Evolutionary conservation across 2,888 invertebrate genomes (phyloP), one percentile per base, ranked within the genome.

Genomic region (Lasioglossum zephyrum): DNA sequence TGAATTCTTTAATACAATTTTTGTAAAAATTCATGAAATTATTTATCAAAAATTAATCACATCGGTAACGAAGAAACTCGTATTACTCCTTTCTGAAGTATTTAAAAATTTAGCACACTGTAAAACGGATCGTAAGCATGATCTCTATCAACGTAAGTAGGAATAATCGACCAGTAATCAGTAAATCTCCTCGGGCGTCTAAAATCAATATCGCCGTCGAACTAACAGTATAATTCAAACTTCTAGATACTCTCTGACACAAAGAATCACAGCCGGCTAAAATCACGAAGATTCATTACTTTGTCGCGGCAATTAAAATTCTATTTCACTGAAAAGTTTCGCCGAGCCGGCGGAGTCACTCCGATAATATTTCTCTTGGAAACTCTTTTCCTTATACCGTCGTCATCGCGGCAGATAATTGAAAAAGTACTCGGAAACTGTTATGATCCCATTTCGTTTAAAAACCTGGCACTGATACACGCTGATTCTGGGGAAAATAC

Each of bases 381-480:
- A n/a, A 72, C 66, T 66, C 39, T 66, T 39, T 49, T 53, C 47
- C 22, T 82, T 73, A 26, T 8, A 8, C 8, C n/a, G 39, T 36
- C 69, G 36, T 63, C 5, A 13, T 18, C 44, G 1, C 11, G 41
- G 16, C 13, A 41, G 76, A 77, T 77, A 63, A 66, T 76, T n/a
- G 49, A 72, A 82, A 73, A 16, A 66, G 41, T 49, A 73, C 47
- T n/a, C 6, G 39, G 44, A 31, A 69, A 36, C 31, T 69, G 81
- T 74, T 73, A 47, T 60, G 77, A 26, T 57, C 70, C 31, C 77
- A 57, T 75, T 73, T 18, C 73, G 53, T 73, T 73, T 76, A 73
- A 82, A 83, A 80, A 72, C 36, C 41, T 31, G 39, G 60, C 81
- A 63, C 53, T n/a, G 66, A 73, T 73, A 84, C 72, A 60, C 60